Conservation (phyloP, 2,888 invertebrate species). For the Nemurella pictetii region DNA sequence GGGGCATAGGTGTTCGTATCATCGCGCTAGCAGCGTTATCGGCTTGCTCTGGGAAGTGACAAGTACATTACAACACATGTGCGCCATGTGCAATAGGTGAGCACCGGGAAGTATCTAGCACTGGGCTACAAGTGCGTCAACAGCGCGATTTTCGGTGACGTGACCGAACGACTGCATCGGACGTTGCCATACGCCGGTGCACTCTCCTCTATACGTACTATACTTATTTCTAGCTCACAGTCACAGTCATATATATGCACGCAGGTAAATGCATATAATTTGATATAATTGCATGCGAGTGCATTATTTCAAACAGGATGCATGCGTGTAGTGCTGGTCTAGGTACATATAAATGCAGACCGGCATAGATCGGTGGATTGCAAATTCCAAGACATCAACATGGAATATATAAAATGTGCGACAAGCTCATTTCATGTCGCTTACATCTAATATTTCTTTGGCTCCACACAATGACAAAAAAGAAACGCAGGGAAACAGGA, state of each 20-base stretch:
- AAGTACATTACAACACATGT: not conserved
- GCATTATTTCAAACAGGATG: constrained; percentile 6
- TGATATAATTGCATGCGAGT: not conserved
- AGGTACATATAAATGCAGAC: not conserved
- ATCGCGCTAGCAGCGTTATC: not conserved
- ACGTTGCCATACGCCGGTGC: no score
- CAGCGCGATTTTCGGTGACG: no score
- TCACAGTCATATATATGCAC: not conserved
- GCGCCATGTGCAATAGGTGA: not conserved
- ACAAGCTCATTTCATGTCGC: not conserved
- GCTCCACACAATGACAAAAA: not conserved
- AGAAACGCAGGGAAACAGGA: not conserved
- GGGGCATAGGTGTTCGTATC: not conserved
- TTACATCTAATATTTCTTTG: not conserved
- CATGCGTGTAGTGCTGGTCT: not conserved
- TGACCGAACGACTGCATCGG: no score
- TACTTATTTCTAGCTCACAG: not conserved
- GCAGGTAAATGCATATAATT: not conserved
- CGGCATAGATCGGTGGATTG: not conserved
- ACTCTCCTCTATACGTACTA: no score
- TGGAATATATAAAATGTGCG: not conserved
- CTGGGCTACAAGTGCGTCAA: no score
- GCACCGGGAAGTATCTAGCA: not conserved
- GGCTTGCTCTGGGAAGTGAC: not conserved
- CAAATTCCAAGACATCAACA: constrained; percentile 7